Percentiles rank a stretch among this genome's conserved stretches.
phyloP scores from a whole-genome alignment of 2,888 invertebrate genomes.

The Operophtera brumata region DNA sequence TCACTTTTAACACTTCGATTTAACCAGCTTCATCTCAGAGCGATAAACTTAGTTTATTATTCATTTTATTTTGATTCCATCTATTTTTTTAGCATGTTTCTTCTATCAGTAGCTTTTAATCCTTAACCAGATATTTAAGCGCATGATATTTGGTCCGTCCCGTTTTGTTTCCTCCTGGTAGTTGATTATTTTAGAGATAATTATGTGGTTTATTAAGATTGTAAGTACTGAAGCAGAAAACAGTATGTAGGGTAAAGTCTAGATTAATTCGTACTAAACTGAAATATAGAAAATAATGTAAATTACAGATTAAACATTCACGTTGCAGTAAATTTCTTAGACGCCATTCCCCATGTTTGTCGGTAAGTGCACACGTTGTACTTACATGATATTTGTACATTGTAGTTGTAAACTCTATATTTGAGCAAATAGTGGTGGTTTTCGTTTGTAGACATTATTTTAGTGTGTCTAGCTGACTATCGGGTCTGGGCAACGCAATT shows the following conservation, averaged over 20 bases:
- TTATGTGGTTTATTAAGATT: constrained; percentile 6
- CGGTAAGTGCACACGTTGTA: constrained; percentile 66
- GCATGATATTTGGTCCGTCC: constrained; percentile 12
- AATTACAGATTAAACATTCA: constrained; percentile 72
- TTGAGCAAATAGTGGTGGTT: not conserved
- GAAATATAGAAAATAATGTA: constrained; percentile 37
- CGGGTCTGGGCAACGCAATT: not conserved
- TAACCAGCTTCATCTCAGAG: constrained; percentile 56
- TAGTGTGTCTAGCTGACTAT: not conserved
- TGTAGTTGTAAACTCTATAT: constrained; percentile 17
- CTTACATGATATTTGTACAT: constrained; percentile 28
- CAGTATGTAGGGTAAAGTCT: constrained; percentile 1
- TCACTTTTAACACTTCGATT: constrained; percentile 35
- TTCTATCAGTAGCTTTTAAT: constrained; percentile 53
- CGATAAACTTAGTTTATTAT: constrained; percentile 40
- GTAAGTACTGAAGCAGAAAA: constrained; percentile 13
- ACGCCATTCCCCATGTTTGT: constrained; percentile 62
- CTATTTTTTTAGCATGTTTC: constrained; percentile 46
- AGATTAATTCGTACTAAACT: constrained; percentile 2
- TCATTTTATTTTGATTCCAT: constrained; percentile 30
- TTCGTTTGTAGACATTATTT: constrained; percentile 2
- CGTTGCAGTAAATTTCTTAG: constrained; percentile 73
- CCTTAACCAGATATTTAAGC: constrained; percentile 38
- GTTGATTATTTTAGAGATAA: not conserved
- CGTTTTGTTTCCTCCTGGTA: constrained; percentile 16